Evolutionary conservation across 2,888 invertebrate genomes (phyloP).

Genomic region (Drosophila meridiana): DNA sequence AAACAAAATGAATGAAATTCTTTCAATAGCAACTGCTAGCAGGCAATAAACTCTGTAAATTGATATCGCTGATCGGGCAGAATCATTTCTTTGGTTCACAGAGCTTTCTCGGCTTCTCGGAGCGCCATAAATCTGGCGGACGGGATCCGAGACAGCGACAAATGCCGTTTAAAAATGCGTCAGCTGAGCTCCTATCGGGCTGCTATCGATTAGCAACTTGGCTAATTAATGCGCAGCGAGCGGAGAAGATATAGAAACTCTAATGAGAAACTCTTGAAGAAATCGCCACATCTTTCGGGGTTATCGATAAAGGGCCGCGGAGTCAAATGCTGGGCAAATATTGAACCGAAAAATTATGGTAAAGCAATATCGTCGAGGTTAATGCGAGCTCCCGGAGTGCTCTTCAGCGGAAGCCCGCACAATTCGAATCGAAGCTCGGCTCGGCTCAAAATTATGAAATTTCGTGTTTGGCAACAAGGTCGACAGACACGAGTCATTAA

Average conservation of each 20-base stretch:
- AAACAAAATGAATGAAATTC: constrained; percentile 14
- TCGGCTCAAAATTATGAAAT: constrained; percentile 54
- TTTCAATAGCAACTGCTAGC: constrained; percentile 11
- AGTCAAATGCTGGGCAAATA: constrained; percentile 44
- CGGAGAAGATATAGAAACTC: constrained; percentile 44
- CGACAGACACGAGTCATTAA: constrained; percentile 42
- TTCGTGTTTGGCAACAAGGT: constrained; percentile 56
- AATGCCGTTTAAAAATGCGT: constrained; percentile 64
- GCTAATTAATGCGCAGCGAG: constrained; percentile 64
- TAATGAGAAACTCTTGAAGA: constrained; percentile 36
- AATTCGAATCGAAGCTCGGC: constrained; percentile 37
- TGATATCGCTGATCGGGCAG: constrained; percentile 49
- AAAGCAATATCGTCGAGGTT: constrained; percentile 27
- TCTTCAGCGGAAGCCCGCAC: constrained; percentile 58
- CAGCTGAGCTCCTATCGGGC: constrained; percentile 56
- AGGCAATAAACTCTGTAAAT: constrained; percentile 45
- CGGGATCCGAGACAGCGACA: constrained; percentile 41
- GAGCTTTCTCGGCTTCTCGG: constrained; percentile 51
- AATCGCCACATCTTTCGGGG: constrained; percentile 41
- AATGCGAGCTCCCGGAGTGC: constrained; percentile 27
- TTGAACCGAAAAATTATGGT: constrained; percentile 4
- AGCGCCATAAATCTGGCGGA: constrained; percentile 63
- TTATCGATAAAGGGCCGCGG: constrained; percentile 49
- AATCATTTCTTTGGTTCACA: constrained; percentile 44
- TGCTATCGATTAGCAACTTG: constrained; percentile 49